phyloP scores from a whole-genome alignment of 2,113 vertebrate species.

The Turnix velox region DNA sequence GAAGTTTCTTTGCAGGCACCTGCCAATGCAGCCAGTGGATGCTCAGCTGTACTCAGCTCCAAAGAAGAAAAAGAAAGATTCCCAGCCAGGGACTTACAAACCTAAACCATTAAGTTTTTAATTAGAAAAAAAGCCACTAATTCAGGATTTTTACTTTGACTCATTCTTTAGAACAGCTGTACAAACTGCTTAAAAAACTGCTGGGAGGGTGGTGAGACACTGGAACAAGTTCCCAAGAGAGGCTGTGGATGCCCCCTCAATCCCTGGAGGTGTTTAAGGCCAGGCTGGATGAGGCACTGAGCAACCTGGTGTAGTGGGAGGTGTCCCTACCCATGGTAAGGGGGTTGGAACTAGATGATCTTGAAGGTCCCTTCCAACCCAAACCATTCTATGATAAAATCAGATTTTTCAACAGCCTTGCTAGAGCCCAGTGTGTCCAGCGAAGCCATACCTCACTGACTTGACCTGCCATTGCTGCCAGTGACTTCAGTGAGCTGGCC shows the following conservation, averaged over 20 bases:
- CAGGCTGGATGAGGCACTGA: too few species aligned
- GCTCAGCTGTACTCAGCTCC: not conserved
- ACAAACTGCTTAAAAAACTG: not conserved
- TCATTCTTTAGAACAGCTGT: not conserved
- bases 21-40: not conserved
- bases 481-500: not conserved
- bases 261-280: too few species aligned
- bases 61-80: not conserved
- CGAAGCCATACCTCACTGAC: not conserved
- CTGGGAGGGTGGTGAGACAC: too few species aligned
- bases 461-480: not conserved
- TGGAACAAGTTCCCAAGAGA: too few species aligned
- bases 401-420: not conserved
- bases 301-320: too few species aligned
- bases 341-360: too few species aligned
- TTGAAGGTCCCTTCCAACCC: too few species aligned
- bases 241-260: too few species aligned
- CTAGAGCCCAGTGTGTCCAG: not conserved
- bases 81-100: not conserved
- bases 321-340: too few species aligned
- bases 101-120: not conserved
- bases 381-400: too few species aligned
- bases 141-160: not conserved
- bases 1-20: not conserved
- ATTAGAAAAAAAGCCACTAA: not conserved